A percentile compares a stretch with the other conserved stretches of the same genome.
phyloP scores from a whole-genome alignment of 2,797 vertebrate species.

The Crenuchus spilurus region DNA sequence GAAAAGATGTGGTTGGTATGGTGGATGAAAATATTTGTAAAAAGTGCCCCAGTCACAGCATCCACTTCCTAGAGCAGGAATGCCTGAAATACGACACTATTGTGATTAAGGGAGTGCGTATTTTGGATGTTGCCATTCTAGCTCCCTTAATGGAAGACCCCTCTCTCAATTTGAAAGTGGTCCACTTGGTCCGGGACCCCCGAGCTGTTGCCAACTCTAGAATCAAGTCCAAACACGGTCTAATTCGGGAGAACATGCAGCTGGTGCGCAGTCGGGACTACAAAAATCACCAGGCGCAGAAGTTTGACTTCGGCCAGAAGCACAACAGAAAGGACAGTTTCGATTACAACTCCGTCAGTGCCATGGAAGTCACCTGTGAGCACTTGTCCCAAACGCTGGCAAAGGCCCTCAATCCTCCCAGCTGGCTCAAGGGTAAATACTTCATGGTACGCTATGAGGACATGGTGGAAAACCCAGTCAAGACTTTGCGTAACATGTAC shows the following conservation, averaged over 20 bases:
- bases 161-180: constrained; percentile 91
- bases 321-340: constrained; percentile 87
- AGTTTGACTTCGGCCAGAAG: constrained; percentile 89
- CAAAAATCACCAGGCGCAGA: constrained; percentile 88
- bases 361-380: constrained; percentile 97
- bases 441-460: constrained; percentile 96
- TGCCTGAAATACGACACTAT: constrained; percentile 93
- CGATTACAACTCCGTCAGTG: constrained; percentile 94
- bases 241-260: constrained; percentile 95
- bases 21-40: constrained; percentile 96
- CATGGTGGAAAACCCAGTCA: constrained; percentile 92
- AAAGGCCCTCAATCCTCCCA: constrained; percentile 87
- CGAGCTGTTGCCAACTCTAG: constrained; percentile 94
- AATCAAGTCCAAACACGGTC: constrained; percentile 92
- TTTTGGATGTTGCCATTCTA: constrained; percentile 90
- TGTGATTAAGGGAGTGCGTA: constrained; percentile 95
- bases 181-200: constrained; percentile 94
- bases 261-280: constrained; percentile 94
- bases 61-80: constrained; percentile 90
- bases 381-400: constrained; percentile 91
- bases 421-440: constrained; percentile 95
- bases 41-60: constrained; percentile 92
- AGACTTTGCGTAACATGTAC: constrained; percentile 87
- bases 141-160: constrained; percentile 93
- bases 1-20: constrained; percentile 92